Conservation (phyloP, 2,113 vertebrate genomes). For the Lonchura striata region DNA sequence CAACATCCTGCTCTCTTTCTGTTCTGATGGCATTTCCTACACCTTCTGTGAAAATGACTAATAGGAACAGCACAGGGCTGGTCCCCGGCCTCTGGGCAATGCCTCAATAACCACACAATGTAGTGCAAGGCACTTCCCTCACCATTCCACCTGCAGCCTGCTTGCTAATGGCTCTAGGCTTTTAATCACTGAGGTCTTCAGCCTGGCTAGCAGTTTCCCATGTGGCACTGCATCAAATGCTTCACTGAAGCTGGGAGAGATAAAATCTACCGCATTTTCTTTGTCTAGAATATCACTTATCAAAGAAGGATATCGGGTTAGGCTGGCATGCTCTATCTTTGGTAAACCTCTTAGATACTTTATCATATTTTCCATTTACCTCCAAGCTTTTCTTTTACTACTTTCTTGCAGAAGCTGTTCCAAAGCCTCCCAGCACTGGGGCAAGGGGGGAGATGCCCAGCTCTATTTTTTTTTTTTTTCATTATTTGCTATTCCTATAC, state of each 20-base stretch:
- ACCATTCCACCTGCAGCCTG: background rate
- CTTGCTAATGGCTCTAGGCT: background rate
- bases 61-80: background rate
- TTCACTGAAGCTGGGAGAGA: slow-evolving; percentile 25
- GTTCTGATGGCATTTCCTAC: background rate
- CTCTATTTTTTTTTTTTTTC: background rate
- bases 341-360: slow-evolving; percentile 53
- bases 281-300: slow-evolving; percentile 61
- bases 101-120: background rate
- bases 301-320: slow-evolving; percentile 54
- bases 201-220: background rate
- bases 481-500: background rate
- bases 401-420: slow-evolving; percentile 22
- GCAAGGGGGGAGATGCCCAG: background rate
- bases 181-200: slow-evolving; percentile 9
- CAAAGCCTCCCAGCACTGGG: background rate
- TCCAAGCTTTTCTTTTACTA: slow-evolving; percentile 22
- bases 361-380: slow-evolving; percentile 57
- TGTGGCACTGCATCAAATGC: slow-evolving; percentile 43
- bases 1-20: background rate
- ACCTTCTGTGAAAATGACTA: slow-evolving; percentile 14
- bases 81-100: background rate
- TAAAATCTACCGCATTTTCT: slow-evolving; percentile 54
- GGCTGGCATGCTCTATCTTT: slow-evolving; percentile 68
- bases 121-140: background rate